Base-by-base conservation (phyloP, 2,113 vertebrate genomes). In the Progne subis region DNA sequence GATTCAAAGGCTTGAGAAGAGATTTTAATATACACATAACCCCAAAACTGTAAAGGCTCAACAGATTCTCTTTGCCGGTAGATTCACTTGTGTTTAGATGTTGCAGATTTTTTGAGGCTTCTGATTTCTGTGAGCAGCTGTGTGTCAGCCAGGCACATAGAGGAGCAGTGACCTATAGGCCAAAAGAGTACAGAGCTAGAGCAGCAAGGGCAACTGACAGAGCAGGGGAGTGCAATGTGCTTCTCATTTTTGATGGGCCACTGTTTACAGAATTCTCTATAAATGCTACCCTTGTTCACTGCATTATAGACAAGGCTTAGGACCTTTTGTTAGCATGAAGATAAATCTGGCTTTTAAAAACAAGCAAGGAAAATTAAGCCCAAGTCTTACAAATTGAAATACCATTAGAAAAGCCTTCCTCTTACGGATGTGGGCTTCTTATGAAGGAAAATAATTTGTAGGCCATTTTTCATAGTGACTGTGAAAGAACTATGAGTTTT, bases 131-230 rank as follows among this genome's bases (percentile, higher is more conserved):
- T 63, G 56, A 72, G 67, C 31, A 56, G 49, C 28, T 59, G 47
- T 0, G 0, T 29, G 18, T 71, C 74, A 84, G 44, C 21, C 41
- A 52, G 37, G 46, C 28, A 34, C 19, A 4, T 0, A n/a, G 52
- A 44, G 65, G 37, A 56, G n/a, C 55, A 63, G 25, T 56, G 69
- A 26, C 52, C 32, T 32, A 2, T 19, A 49, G 64, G 31, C 44
- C 34, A 50, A 17, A 50, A 24, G 46, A 59, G 26, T 31, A 18
- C 34, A 43, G 41, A 81, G 56, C 21, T 78, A 82, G 76, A 76
- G 34, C 76, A 71, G 80, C 57, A n/a, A 68, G 31, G 17, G 19
- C 69, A 68, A 8, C 28, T 83, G 68, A 18, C 34, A 53, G 50
- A 74, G 60, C 0, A 65, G 52, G 32, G 14, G 12, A 16, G 47